These are phyloP conservation scores for Melanargia galathea DNA, from an alignment of 2,888 invertebrate species.

Conservation along the genomic window DNA sequence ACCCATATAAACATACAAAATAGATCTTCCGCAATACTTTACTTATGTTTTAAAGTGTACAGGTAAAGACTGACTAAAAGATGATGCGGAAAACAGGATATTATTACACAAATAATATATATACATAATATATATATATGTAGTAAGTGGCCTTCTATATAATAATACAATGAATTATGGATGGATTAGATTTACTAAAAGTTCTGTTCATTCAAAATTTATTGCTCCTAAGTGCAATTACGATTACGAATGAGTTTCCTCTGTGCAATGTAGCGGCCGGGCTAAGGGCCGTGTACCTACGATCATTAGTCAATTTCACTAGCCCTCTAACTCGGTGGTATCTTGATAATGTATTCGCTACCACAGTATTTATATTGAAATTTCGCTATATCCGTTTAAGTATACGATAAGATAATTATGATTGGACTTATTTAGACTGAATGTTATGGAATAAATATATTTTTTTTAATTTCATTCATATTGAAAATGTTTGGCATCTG, in stretches of 20 bases:
- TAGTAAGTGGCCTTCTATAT: background rate
- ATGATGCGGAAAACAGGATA: background rate
- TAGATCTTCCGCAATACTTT: background rate
- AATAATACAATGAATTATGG: background rate
- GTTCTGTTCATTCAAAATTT: constrained; percentile 25
- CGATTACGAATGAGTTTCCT: constrained; percentile 44
- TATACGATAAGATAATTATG: constrained; percentile 1
- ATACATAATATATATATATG: background rate
- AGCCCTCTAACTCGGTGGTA: constrained; percentile 53
- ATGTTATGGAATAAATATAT: background rate
- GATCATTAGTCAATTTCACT: constrained; percentile 61
- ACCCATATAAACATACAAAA: background rate
- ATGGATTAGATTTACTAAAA: constrained; percentile 8
- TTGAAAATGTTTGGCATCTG: background rate
- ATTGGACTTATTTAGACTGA: background rate
- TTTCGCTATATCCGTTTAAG: constrained; percentile 2
- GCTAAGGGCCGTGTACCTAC: constrained; percentile 51
- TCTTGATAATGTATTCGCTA: constrained; percentile 41
- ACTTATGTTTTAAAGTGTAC: background rate
- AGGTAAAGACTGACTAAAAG: background rate
- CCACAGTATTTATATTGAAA: background rate
- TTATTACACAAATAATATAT: background rate
- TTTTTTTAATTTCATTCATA: background rate
- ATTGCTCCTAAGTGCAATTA: constrained; percentile 31
- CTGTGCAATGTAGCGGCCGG: constrained; percentile 44